Evolutionary conservation across 2,888 invertebrate genomes (phyloP), one percentile per base, ranked within the genome.

Genomic region (Heliconius erato): DNA sequence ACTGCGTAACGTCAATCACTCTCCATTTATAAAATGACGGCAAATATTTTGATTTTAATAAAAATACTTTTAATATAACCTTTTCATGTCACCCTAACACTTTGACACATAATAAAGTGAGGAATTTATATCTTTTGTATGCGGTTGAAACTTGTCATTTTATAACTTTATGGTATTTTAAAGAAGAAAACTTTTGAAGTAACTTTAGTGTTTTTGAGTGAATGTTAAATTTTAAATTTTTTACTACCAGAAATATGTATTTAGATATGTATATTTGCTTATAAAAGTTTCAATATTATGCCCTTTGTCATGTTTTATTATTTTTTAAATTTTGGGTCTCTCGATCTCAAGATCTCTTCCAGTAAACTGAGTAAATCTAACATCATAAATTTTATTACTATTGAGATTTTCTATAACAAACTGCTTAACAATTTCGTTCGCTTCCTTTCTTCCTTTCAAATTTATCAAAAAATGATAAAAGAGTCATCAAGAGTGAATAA

Each of bases 91-190:
- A 23, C 23, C n/a, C 69, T 69, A 40, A 65, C 65, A 63, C 35
- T 82, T 82, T 77, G 78, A 84, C 85, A 85, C 85, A 83, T 84
- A 85, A 87, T 85, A 82, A 83, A 82, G 85, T 79, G 79, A 80
- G 87, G 87, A 87, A 87, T 87, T 87, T 87, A 87, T 87, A 87
- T 81, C 84, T 83, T 84, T 82, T 83, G 83, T 82, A 83, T 85
- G 65, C 26, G 79, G 44, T 74, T 78, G 88, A 85, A 87, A 86
- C 87, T 87, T 85, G 87, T 85, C 87, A 86, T 87, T 90, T 88
- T 88, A 89, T 88, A 86, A 87, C 86, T 81, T 72, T 23, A 23
- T 16, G 3, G 11, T 40, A n/a, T 72, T n/a, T 63, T 63, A 11
- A 11, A 63, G n/a, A 11, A 63, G n/a, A 63, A 11, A 6, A 14